Evolutionary conservation across 1,140 invertebrate species (phyloP), one percentile per base, ranked within the genome.

Genomic region (Cyclina sinensis): DNA sequence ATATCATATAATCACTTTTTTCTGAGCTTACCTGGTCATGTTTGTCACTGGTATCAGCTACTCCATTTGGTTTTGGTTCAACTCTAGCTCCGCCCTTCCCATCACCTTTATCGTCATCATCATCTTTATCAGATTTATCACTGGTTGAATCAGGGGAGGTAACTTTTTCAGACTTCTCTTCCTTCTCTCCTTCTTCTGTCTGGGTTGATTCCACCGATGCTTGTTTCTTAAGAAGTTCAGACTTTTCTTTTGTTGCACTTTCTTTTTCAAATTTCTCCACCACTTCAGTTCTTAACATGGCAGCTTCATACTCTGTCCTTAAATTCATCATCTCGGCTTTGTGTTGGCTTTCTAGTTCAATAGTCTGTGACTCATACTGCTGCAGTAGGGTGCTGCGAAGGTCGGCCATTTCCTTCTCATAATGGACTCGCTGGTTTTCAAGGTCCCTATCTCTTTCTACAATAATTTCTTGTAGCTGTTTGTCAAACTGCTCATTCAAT

Each of bases 401-500:
- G 14, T 92, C 87, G 4, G 70, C 68, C 1, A 94, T 62, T n/a
- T 94, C 91, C 65, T 88, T 83, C 18, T 93, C 91, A 30, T 93
- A 91, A 65, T 91, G 89, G 30, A 80, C 73, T 35, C 91, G 84
- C 46, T 92, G 78, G 65, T 94, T 91, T 24, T 92, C 86, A 12
- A 90, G 88, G 62, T 94, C 93, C 59, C 85, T 30, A 14, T 90
- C 90, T 39, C 89, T 80, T 30, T 94, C 92, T 1, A 65, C 78
- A 65, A 91, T 88, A 59, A 94, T 90, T 1, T 91, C 84, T 18
- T 91, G 83, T 83, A 93, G 90, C 43, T 92, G 65, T 74, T 92
- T 85, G 48, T 93, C 90, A 62, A 94, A 93, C 48, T 91, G 84
- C 65, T 94, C 92, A 37, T 89, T 81, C 86, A 94, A 92, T 78